Evolutionary conservation across 2,888 invertebrate species (phyloP).

Genomic region (Clepsis dumicolana): DNA sequence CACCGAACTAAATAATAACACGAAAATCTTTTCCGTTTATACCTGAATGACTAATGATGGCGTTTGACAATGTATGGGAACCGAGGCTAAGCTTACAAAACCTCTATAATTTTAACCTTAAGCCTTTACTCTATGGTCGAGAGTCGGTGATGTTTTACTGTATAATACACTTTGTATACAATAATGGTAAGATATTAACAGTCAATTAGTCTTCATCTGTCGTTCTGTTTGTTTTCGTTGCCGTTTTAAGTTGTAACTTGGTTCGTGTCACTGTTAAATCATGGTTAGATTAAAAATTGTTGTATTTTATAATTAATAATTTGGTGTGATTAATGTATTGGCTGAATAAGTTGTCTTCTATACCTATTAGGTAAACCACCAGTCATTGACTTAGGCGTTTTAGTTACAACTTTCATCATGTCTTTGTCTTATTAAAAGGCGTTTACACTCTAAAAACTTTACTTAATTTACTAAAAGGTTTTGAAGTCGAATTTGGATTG

Average conservation of each 20-base stretch:
- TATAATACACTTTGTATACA: constrained; percentile 14
- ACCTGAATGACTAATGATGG: constrained; percentile 47
- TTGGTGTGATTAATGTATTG: constrained; percentile 4
- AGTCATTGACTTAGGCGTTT: too few species aligned
- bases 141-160: background rate
- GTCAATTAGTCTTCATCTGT: constrained; percentile 55
- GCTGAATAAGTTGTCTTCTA: background rate
- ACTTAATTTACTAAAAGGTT: too few species aligned
- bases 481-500: too few species aligned
- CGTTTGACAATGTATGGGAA: constrained; percentile 49
- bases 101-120: constrained; percentile 13
- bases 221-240: constrained; percentile 50
- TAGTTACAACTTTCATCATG: too few species aligned
- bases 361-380: too few species aligned
- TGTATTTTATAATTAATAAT: constrained; percentile 27
- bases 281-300: constrained; percentile 30
- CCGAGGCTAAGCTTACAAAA: constrained; percentile 30
- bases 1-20: constrained; percentile 39
- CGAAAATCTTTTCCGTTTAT: constrained; percentile 42
- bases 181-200: constrained; percentile 46
- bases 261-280: constrained; percentile 33
- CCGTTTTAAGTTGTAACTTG: constrained; percentile 27
- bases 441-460: too few species aligned
- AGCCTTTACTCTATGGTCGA: constrained; percentile 7
- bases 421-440: too few species aligned